Base-by-base conservation (phyloP, 2,888 invertebrate genomes). In the Aradus depressus region DNA sequence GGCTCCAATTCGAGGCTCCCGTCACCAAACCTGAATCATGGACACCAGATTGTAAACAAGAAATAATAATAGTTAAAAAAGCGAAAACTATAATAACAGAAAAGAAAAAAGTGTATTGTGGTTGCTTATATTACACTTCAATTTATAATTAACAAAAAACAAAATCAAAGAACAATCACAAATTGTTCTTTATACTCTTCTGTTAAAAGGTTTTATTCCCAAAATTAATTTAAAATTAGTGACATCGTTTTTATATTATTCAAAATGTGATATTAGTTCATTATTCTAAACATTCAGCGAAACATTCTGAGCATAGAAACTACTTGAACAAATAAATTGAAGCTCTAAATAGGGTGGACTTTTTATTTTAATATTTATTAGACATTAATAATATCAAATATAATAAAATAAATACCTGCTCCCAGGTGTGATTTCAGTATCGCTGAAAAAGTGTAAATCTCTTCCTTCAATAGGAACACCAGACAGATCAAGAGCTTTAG, bases 361-460 rank as follows among this genome's bases (percentile, higher is more conserved):
- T n/a, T n/a, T n/a, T n/a, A n/a, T n/a, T n/a, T n/a, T n/a, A n/a
- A n/a, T n/a, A n/a, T n/a, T n/a, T n/a, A n/a, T n/a, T n/a, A n/a
- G n/a, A n/a, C n/a, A n/a, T n/a, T n/a, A n/a, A n/a, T n/a, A n/a
- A n/a, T n/a, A n/a, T n/a, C n/a, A n/a, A n/a, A 31, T 23, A n/a
- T 37, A 25, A 8, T 21, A 44, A 44, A 48, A 26, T 5, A 18
- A 16, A 51, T 53, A 61, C 61, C 60, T 60, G 54, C 67, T 63
- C 16, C 74, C 69, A 1, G 77, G 77, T n/a, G 83, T 83, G 44
- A 88, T 72, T 72, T 95, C 93, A 0, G 88, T 86, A 65, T 95
- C 95, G 65, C 93, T 93, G 70, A 88, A 93, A 72, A 92, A 92
- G 66, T 91, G 85, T 60, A 84, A 79, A 65, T 84, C 84, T 8